Base-by-base conservation (phyloP, 2,113 vertebrate genomes). In the Cyprinus carpio region DNA sequence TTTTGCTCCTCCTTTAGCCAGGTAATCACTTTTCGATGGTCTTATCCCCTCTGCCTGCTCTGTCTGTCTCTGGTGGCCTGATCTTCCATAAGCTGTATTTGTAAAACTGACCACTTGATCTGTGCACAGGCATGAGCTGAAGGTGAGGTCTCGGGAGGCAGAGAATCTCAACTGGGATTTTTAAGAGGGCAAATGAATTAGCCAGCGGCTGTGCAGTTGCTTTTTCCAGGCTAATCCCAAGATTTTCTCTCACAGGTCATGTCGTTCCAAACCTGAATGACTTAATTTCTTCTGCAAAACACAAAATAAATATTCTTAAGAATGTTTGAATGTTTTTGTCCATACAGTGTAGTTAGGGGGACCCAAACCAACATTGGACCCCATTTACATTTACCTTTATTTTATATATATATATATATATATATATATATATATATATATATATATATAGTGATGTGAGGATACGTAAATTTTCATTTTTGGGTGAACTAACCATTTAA, bases 91-190 rank as follows among this genome's bases (percentile, higher is more conserved):
- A 97, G 94, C 93, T 89, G 86, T 92, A 90, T 93, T 95, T 95
- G 95, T 94, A n/a, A 94, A 93, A 93, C 90, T 95, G 93, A 96
- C 95, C 93, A 92, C 94, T 94, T 95, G 95, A 96, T 95, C 95
- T 91, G n/a, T 84, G 92, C 80, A 89, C 93, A 92, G 92, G 90
- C 89, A 88, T 93, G 90, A 89, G 93, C 92, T 93, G 92, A 92
- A 94, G n/a, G 90, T 85, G 13, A 92, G 91, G 88, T 89, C 92
- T 94, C 84, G 93, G 91, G 91, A 91, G 88, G 88, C 71, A 87
- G 92, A 94, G 92, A 90, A 94, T 93, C 93, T 91, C 94, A 93
- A 91, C 92, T 87, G 91, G 93, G 93, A 94, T 95, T 96, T 93
- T 34, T 93, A 89, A 87, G 91, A 94, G 92, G 92, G n/a, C 92